Evolutionary conservation across 2,797 vertebrate species (phyloP).

Genomic region (Cygnus olor): DNA sequence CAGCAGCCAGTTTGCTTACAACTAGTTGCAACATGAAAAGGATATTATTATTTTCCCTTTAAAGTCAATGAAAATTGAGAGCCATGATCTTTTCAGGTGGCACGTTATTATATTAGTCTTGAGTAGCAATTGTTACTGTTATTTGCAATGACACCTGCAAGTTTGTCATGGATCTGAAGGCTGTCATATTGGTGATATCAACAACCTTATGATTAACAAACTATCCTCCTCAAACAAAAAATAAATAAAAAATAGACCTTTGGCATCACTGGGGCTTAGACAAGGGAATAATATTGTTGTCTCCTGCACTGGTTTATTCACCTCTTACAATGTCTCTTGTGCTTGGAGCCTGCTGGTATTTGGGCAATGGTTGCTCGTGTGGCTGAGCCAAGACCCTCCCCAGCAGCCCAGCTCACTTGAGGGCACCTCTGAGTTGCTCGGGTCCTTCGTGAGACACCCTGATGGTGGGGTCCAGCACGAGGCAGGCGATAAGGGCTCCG

Average conservation of each 20-base stretch:
- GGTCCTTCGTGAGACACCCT: not conserved
- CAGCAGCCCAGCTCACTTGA: not conserved
- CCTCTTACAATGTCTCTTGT: not conserved
- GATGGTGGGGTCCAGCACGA: not conserved
- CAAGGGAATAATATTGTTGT: not conserved
- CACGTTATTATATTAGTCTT: not conserved
- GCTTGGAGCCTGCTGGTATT: fast-evolving
- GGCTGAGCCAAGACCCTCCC: not conserved
- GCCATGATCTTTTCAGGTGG: not conserved
- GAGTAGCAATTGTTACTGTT: not conserved
- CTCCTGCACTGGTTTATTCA: not conserved
- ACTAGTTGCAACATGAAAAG: not conserved
- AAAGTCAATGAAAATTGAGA: not conserved
- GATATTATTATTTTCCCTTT: not conserved
- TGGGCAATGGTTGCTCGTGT: not conserved
- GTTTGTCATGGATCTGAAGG: fast-evolving
- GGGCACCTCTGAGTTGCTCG: not conserved
- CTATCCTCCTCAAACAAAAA: not conserved
- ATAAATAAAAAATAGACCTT: not conserved
- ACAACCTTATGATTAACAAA: not conserved
- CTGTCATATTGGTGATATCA: not conserved
- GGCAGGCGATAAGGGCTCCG: not conserved
- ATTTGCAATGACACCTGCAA: not conserved
- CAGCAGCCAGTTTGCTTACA: not conserved
- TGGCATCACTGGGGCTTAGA: not conserved